Evolutionary conservation across 2,113 vertebrate species (phyloP).

Genomic region (Muntiacus muntjak): DNA sequence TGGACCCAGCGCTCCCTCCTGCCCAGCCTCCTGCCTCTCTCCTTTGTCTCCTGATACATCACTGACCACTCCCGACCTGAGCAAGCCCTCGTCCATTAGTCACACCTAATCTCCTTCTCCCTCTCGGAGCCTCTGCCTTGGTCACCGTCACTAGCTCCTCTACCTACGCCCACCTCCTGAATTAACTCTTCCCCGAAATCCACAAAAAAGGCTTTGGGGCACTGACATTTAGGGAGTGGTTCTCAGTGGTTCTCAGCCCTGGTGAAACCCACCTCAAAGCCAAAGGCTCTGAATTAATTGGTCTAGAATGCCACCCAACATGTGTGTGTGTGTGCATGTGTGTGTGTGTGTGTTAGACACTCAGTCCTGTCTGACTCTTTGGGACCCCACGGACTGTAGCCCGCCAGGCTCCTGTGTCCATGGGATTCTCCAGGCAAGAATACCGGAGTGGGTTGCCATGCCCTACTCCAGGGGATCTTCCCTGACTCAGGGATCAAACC

Average conservation of each 20-base stretch:
- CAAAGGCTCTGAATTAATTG: neutral
- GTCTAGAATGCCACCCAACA: neutral
- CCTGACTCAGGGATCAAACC: neutral
- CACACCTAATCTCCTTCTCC: neutral
- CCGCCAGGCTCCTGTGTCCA: neutral
- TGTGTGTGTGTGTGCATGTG: fast-evolving
- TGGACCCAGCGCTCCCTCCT: neutral
- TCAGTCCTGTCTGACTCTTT: neutral
- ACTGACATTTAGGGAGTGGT: neutral
- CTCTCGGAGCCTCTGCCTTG: neutral
- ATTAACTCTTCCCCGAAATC: neutral
- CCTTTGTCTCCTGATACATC: neutral
- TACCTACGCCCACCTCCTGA: neutral
- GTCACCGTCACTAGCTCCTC: neutral
- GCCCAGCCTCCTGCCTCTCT: neutral
- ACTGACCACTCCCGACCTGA: neutral
- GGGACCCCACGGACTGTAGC: neutral
- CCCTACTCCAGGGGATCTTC: neutral
- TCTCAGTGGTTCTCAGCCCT: neutral
- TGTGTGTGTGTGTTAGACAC: neutral
- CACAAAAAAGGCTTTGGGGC: neutral
- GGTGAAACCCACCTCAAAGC: neutral
- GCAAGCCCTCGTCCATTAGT: fast-evolving
- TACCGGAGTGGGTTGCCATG: neutral
- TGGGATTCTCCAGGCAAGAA: neutral